A percentile compares a stretch with the other conserved stretches of the same genome.
Conservation (phyloP, 2,888 invertebrate genomes). For the Calameuta pallipes region DNA sequence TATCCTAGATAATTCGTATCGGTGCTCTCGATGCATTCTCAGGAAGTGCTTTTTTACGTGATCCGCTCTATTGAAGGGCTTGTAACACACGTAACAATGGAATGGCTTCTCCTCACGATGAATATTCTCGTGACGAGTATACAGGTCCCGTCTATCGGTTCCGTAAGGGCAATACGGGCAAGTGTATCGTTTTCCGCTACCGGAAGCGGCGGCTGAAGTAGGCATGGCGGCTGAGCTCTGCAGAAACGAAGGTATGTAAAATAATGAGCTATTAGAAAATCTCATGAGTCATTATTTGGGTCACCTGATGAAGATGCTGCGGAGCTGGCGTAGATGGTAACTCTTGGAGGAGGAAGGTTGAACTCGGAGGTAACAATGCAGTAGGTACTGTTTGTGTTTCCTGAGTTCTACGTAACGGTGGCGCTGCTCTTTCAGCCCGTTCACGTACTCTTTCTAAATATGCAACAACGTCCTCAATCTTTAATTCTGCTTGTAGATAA, state of each 20-base stretch:
- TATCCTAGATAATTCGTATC: slow-evolving; percentile 87
- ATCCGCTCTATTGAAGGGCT: slow-evolving; percentile 93
- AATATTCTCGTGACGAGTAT: slow-evolving; percentile 92
- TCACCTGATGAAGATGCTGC: slow-evolving; percentile 41
- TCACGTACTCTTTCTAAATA: slow-evolving; percentile 61
- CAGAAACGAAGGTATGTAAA: neutral
- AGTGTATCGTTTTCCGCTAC: slow-evolving; percentile 78
- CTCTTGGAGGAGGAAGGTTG: slow-evolving; percentile 58
- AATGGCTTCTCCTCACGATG: slow-evolving; percentile 94
- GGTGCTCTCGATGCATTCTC: slow-evolving; percentile 90
- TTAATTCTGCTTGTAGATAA: slow-evolving; percentile 53
- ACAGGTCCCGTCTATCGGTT: slow-evolving; percentile 90
- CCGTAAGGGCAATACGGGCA: slow-evolving; percentile 92
- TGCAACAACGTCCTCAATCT: slow-evolving; percentile 54
- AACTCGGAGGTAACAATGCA: slow-evolving; percentile 49
- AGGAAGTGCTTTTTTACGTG: slow-evolving; percentile 95
- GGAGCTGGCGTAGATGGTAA: slow-evolving; percentile 46
- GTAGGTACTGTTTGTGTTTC: slow-evolving; percentile 61
- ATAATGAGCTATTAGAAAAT: neutral
- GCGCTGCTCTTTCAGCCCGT: slow-evolving; percentile 55
- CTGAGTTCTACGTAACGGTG: slow-evolving; percentile 59
- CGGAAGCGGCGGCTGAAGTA: slow-evolving; percentile 35
- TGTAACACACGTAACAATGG: slow-evolving; percentile 91
- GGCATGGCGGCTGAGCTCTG: slow-evolving; percentile 26
- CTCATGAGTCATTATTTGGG: neutral